Conservation (phyloP, 2,113 vertebrate species). For the Cebus imitator region DNA sequence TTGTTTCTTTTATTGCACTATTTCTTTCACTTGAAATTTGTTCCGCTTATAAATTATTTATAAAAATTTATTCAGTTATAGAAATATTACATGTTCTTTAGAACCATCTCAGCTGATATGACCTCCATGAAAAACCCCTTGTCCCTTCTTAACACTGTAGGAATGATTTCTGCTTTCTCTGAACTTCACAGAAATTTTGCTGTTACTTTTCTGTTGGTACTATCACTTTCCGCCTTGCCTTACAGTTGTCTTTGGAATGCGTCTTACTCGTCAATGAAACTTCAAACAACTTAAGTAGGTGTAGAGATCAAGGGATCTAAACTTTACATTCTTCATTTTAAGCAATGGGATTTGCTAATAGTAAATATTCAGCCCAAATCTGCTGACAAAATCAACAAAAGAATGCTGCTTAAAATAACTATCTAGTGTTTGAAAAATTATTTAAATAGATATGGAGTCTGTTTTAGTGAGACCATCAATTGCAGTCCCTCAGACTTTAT, state of each 20-base stretch:
- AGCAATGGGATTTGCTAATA: background rate
- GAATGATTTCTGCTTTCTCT: background rate
- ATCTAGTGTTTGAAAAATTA: slow-evolving; percentile 30
- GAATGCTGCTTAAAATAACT: slow-evolving; percentile 8
- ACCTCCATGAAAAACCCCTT: background rate
- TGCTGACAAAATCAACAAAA: background rate
- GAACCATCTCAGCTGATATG: background rate
- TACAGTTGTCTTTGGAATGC: background rate
- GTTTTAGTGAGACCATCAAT: background rate
- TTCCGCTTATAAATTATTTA: background rate
- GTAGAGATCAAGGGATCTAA: background rate
- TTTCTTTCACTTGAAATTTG: background rate
- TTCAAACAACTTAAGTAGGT: background rate
- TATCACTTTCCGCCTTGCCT: background rate
- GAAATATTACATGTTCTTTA: background rate
- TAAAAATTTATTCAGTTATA: background rate
- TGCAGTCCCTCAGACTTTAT: background rate
- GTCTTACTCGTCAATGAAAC: background rate
- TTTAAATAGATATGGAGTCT: slow-evolving; percentile 27
- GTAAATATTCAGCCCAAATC: background rate
- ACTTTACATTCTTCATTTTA: background rate
- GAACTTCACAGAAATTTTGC: slow-evolving; percentile 52
- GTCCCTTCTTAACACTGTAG: background rate
- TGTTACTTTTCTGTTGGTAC: background rate
- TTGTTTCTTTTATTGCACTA: background rate